Evolutionary conservation across 2,888 invertebrate species (phyloP), one percentile per base, ranked within the genome.

Genomic region (Ichneumoninae sp.): DNA sequence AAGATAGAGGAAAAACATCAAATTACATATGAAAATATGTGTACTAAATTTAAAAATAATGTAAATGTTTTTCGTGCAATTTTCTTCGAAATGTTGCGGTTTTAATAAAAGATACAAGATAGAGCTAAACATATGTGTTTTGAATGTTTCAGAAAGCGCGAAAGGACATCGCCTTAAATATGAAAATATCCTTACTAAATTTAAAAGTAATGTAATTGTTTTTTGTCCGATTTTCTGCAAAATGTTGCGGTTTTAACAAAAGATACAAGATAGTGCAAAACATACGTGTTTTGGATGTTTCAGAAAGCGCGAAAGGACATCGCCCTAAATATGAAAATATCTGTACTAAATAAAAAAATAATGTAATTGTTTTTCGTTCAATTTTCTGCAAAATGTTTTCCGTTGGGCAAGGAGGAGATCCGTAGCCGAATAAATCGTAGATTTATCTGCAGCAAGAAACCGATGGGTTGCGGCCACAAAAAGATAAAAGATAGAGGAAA

Each of bases 111-210:
- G n/a, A n/a, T n/a, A n/a, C n/a, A n/a, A 54, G 70, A 33, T 19
- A 33, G 54, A 54, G 57, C 0, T 16, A 73, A 40, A 57, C 16
- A 22, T 57, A 60, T 26, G 73, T 0, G 22, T 22, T 22, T 22
- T 22, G 57, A 57, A 54, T 70, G 36, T 22, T 71, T 54, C 52
- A 33, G 30, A n/a, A 44, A 16, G 52, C 47, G 36, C 44, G 57
- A 65, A 36, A 75, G 33, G 47, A 70, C 19, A 22, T 22, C 54
- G 22, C n/a, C 8, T 40, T 40, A 40, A 40, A 40, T 40, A 40
- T 40, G 0, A 40, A 40, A 40, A 40, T 40, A 10, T 7, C 0
- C 10, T 8, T 40, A 2, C 40, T 0, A 40, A 40, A 8, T 22
- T 22, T 40, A 10, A 10, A 40, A 40, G 7, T 13, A 19, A 54